Evolutionary conservation across 1,140 invertebrate genomes (phyloP), one percentile per base, ranked within the genome.

Genomic region (Dysdera silvatica): DNA sequence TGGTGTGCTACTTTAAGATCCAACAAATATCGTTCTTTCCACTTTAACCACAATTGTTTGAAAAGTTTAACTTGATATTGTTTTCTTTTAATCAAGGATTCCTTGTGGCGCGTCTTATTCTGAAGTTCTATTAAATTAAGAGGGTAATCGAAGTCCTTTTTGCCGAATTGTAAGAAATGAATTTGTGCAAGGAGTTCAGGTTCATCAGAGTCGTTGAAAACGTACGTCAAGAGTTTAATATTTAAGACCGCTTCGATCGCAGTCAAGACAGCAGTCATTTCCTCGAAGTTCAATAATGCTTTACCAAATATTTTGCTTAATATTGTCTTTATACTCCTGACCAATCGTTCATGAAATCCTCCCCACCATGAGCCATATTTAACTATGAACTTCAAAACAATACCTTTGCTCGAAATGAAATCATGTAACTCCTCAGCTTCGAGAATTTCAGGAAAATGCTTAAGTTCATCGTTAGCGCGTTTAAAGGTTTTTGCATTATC

Each of bases 331-430:
- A 54, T 23, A 24, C 20, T 33, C 35, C 29, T 40, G 10, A 33
- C 52, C 14, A 54, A 16, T 29, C 54, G 7, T 24, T 57, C 54
- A 16, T n/a, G 29, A 29, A 57, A 57, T n/a, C 54, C 54, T 12
- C 37, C 43, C 37, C 43, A 57, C 54, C 54, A 57, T 8, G 54
- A n/a, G 4, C 33, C 29, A 7, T 20, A 16, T 12, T 8, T 20
- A 29, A 43, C 6, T 3, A 29, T 43, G 7, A 47, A 47, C 41
- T 40, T 57, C 54, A 32, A 57, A 18, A 24, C 16, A 3, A 57
- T 40, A 3, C 54, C 16, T 3, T 57, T 28, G 16, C 20, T 26
- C 14, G 54, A 20, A 18, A 57, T 29, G 12, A 26, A 16, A 16
- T 57, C n/a, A 12, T 4, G 33, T 4, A 57, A 7, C 33, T 18